Base-by-base conservation (phyloP, 2,113 vertebrate genomes). In the Taxidea taxus region DNA sequence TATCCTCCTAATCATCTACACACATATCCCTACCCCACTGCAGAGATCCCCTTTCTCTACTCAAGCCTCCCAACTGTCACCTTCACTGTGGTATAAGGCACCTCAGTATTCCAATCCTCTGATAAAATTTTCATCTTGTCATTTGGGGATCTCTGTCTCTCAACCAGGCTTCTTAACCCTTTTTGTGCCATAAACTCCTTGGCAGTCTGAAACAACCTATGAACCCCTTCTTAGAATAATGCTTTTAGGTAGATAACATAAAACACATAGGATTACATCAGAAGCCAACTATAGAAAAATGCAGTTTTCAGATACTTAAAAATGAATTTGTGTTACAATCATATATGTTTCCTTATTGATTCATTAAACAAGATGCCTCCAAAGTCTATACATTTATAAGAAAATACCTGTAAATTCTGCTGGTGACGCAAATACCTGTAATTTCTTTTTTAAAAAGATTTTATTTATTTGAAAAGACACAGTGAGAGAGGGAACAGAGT, bases 11-110 rank as follows among this genome's bases (percentile, higher is more conserved):
- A 60, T 18, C 54, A 11, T 39, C 70, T 51, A 49, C 54, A 27
- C 34, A 3, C 6, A 0, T 12, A 6, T 10, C 37, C 23, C 23
- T 4, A 4, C 2, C 4, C 23, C 12, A 27, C 39, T 13, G 42
- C 72, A 29, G 27, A 72, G 49, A 6, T 2, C 1, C 5, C 3
- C 5, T 13, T 23, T 20, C 42, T 27, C 25, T 39, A 44, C n/a
- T 23, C 47, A 58, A 0, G 15, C 56, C 29, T 13, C 7, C 42
- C 13, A 34, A 9, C 5, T 6, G 31, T 51, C 2, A 37, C 21
- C 80, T 27, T 34, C 72, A 29, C 77, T 9, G 1, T 0, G 16
- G 58, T 54, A 42, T 21, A 44, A n/a, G 77, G 37, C 27, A 68
- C 11, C n/a, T 21, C 54, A 25, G 39, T 3, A 49, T 2, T 51